Conservation (phyloP, 2,888 invertebrate species). For the Lysandra coridon region DNA sequence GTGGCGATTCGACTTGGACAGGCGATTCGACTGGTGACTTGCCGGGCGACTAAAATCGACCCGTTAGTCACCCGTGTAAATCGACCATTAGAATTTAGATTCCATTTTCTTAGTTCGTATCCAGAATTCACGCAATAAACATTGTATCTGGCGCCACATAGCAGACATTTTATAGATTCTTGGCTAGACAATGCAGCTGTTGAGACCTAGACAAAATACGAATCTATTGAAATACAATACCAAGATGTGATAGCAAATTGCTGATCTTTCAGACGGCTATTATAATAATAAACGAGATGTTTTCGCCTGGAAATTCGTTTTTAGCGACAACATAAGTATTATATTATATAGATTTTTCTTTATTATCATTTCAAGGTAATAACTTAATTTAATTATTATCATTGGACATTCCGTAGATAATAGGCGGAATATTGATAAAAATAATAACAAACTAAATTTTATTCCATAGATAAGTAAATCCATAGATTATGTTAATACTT, state of each 20-base stretch:
- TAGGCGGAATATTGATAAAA: too few species aligned
- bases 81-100: background rate
- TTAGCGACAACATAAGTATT: too few species aligned
- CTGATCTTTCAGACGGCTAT: background rate
- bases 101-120: background rate
- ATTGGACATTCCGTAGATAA: background rate
- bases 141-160: background rate
- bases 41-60: too few species aligned
- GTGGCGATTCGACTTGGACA: too few species aligned
- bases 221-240: background rate
- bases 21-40: too few species aligned
- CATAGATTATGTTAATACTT: background rate
- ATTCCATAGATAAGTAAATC: slow-evolving; percentile 5
- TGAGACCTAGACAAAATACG: background rate
- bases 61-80: too few species aligned
- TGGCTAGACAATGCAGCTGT: background rate
- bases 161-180: background rate
- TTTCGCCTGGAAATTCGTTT: too few species aligned
- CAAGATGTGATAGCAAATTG: background rate
- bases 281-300: too few species aligned
- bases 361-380: background rate
- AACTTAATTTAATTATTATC: background rate
- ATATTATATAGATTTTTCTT: background rate
- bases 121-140: background rate
- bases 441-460: too few species aligned